These are phyloP conservation scores for Rotaria socialis DNA, from an alignment of 2,888 invertebrate species.

Conservation along the genomic window DNA sequence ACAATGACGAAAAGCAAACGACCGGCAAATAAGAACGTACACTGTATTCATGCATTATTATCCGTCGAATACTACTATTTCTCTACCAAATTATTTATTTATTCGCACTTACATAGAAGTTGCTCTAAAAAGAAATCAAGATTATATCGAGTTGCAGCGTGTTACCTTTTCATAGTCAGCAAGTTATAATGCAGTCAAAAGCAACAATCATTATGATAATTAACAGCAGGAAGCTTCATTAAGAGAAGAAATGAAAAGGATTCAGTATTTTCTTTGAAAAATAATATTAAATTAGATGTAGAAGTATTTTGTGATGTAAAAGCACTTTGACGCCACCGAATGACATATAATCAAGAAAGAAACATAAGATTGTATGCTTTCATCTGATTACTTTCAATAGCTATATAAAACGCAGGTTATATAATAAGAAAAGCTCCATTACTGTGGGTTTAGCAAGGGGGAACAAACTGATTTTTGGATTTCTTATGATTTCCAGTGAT, in stretches of 20 bases:
- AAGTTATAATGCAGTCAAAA: neutral
- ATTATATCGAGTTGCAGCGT: too few relatives aligned
- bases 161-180: neutral
- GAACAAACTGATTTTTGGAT: too few relatives aligned
- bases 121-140: too few relatives aligned
- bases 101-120: too few relatives aligned
- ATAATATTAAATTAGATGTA: neutral
- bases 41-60: neutral
- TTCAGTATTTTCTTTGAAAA: neutral
- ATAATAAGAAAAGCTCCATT: too few relatives aligned
- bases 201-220: neutral
- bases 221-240: neutral
- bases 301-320: neutral
- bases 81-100: neutral
- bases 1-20: neutral
- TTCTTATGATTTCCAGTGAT: too few relatives aligned
- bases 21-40: neutral
- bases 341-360: neutral
- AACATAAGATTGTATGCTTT: neutral
- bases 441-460: too few relatives aligned
- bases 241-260: neutral
- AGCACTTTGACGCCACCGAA: neutral
- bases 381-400: too few relatives aligned
- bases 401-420: too few relatives aligned
- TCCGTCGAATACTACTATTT: neutral